Percentiles rank a stretch among this genome's conserved stretches.
Evolutionary conservation across 1,140 invertebrate species (phyloP).

Genomic region (Zeugodacus cucurbitae): DNA sequence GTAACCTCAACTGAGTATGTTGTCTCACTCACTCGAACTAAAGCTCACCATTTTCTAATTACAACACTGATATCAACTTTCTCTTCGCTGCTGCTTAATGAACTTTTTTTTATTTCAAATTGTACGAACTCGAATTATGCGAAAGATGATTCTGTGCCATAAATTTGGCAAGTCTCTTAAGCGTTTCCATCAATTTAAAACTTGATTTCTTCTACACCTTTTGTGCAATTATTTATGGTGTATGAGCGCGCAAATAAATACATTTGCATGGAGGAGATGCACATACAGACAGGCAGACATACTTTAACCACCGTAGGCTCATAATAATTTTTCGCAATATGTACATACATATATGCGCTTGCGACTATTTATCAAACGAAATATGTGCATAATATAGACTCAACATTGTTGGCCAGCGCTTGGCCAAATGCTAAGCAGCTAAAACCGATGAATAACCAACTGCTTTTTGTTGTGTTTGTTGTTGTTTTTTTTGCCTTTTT

Average conservation of each 20-base stretch:
- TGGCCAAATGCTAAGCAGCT: slow-evolving; percentile 31
- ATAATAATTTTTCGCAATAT: background rate
- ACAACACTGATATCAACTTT: background rate
- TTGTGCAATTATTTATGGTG: background rate
- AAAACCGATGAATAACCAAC: background rate
- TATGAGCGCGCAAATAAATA: background rate
- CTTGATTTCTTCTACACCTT: background rate
- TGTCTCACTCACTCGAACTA: no score
- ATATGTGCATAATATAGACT: background rate
- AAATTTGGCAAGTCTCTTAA: background rate
- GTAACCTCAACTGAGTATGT: no score
- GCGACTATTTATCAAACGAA: slow-evolving; percentile 16
- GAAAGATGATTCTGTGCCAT: background rate
- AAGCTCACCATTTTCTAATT: no score
- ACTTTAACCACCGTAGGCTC: background rate
- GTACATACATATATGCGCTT: background rate
- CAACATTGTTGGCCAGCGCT: background rate
- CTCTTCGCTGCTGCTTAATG: background rate
- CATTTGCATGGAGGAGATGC: background rate
- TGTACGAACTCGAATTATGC: background rate
- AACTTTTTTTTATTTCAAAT: background rate
- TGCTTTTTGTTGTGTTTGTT: background rate
- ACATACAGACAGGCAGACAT: background rate
- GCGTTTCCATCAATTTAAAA: background rate
- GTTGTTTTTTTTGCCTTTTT: background rate